Base-by-base conservation (phyloP, 2,113 vertebrate species). In the Campylorhamphus procurvoides region DNA sequence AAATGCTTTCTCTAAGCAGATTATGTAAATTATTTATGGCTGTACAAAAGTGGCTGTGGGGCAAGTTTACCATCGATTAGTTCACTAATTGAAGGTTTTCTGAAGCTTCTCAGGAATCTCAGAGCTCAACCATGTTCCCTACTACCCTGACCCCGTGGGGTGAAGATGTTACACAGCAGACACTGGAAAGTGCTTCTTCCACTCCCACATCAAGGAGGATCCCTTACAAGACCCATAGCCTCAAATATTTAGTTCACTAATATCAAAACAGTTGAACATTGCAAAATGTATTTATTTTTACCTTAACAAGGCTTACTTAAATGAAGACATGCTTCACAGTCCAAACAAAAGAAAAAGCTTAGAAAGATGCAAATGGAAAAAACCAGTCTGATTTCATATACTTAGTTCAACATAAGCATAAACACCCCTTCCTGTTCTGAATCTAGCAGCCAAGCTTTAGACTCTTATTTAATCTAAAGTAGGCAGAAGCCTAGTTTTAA, bases 11-110 rank as follows among this genome's bases (percentile, higher is more conserved):
- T 80, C 40, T 69, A 73, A 88, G 73, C 75, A 89, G 73, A 84
- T 95, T 79, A 80, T 4, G 0, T 81, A 50, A 64, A 86, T 96
- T 95, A 86, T 96, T 97, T 90, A 56, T 60, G 64, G 73, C 73
- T 96, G 62, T 82, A 44, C 29, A 93, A 64, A 49, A 66, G 59
- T 60, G 64, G 73, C 73, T 96, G 62, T 82, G 18, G 20, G 87
- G n/a, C 31, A 92, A 37, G 44, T 94, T 97, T 76, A 86, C 27
- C 92, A 68, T 68, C 69, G 94, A 96, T 91, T 93, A 92, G 68
- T 69, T 76, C 46, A 87, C 81, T 40, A 95, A 88, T 56, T 91
- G 77, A 78, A 84, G 19, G 11, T 52, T 94, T 68, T 39, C 18
- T 35, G 73, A 77, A 72, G 24, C 7, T 20, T 16, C 20, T 72